phyloP scores from a whole-genome alignment of 2,888 invertebrate species.

The Congeria kusceri region DNA sequence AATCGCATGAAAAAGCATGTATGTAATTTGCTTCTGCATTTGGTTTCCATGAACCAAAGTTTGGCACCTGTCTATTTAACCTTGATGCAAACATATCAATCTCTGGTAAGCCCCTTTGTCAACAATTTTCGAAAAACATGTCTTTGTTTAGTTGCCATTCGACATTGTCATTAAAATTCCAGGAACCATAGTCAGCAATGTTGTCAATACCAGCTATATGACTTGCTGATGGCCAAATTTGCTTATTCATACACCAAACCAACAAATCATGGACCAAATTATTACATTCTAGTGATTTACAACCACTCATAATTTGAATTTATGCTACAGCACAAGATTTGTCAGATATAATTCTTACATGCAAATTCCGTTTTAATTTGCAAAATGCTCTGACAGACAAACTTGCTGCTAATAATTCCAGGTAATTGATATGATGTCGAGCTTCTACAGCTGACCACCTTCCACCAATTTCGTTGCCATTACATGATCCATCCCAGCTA shows the following conservation, averaged over 20 bases:
- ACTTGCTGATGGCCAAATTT: too few species aligned
- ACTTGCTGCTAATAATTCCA: constrained; percentile 27
- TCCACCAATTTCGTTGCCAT: neutral
- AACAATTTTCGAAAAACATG: constrained; percentile 44
- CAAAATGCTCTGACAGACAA: constrained; percentile 16
- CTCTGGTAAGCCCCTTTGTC: constrained; percentile 18
- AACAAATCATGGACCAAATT: too few species aligned
- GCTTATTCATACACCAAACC: too few species aligned
- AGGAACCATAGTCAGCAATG: too few species aligned
- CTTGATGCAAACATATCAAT: constrained; percentile 25
- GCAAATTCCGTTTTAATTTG: constrained; percentile 39
- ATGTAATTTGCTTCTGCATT: constrained; percentile 27
- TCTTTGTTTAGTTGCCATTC: constrained; percentile 33
- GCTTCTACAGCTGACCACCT: constrained; percentile 4
- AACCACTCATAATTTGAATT: constrained; percentile 34
- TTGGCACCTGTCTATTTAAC: constrained; percentile 17
- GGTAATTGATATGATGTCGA: constrained; percentile 27
- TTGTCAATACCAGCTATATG: too few species aligned
- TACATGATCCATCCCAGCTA: neutral
- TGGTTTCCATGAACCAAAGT: constrained; percentile 36
- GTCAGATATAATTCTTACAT: constrained; percentile 24
- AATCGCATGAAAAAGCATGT: constrained; percentile 35
- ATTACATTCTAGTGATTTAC: too few species aligned
- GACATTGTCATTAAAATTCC: constrained; percentile 39
- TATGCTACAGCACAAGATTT: constrained; percentile 36